Conservation (phyloP, 2,113 vertebrate species). For the Antigone vipio region DNA sequence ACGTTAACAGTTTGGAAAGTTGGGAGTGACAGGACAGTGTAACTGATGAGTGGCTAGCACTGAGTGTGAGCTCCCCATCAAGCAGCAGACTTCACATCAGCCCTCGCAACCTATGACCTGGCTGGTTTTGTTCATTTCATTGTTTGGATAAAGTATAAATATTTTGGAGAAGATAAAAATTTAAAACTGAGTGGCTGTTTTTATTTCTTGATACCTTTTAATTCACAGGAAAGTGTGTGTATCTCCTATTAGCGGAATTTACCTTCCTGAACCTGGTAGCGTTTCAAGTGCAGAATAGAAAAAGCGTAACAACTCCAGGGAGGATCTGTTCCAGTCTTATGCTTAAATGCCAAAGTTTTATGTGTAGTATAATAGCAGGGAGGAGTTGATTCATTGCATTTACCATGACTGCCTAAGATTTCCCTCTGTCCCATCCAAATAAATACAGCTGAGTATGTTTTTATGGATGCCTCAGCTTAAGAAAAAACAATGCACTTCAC, state of each 20-base stretch:
- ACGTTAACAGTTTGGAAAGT: neutral
- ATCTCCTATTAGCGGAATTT: neutral
- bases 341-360: neutral
- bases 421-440: neutral
- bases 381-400: constrained; percentile 6
- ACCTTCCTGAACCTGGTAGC: neutral
- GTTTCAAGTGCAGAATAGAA: neutral
- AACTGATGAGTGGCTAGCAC: neutral
- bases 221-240: neutral
- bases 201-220: neutral
- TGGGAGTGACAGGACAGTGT: neutral
- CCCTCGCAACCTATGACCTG: neutral
- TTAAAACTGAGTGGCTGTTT: neutral
- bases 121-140: neutral
- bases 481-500: neutral
- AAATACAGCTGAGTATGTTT: neutral
- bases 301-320: neutral
- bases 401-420: neutral
- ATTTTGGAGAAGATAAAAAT: neutral
- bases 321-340: neutral
- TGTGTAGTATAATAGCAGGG: neutral
- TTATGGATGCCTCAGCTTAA: neutral
- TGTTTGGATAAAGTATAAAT: neutral
- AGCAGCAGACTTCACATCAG: neutral
- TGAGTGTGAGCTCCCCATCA: neutral